A percentile compares a stretch with the other conserved stretches of the same genome.
These are phyloP conservation scores for Hypsopygia costalis DNA, from an alignment of 2,888 invertebrate genomes.

Conservation along the genomic window DNA sequence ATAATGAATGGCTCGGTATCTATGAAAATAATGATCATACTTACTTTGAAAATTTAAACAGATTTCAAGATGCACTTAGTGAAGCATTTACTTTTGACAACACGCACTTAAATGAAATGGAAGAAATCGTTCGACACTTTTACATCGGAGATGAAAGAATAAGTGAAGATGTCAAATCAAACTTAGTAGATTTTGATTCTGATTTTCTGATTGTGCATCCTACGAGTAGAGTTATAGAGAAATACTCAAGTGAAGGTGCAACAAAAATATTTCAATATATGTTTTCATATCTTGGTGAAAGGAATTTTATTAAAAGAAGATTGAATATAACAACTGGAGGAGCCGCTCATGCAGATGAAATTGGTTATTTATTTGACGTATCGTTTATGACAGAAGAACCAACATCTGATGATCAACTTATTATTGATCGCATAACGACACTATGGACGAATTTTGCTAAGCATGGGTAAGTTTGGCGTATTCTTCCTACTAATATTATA, in stretches of 20 bases:
- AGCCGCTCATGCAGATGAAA: constrained; percentile 38
- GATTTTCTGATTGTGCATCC: constrained; percentile 45
- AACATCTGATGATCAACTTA: constrained; percentile 30
- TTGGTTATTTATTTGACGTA: constrained; percentile 41
- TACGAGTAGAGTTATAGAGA: constrained; percentile 34
- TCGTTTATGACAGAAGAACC: constrained; percentile 25
- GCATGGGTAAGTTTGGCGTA: constrained; percentile 36
- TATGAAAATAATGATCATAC: constrained; percentile 21
- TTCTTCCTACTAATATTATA: too few relatives aligned
- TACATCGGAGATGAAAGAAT: constrained; percentile 43
- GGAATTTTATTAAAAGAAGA: constrained; percentile 37
- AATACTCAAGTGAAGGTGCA: constrained; percentile 30
- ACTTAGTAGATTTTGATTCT: constrained; percentile 39
- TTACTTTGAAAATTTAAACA: constrained; percentile 26
- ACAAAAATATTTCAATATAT: constrained; percentile 43
- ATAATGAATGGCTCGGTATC: constrained; percentile 29
- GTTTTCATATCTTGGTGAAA: constrained; percentile 46
- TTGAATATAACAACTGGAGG: constrained; percentile 31
- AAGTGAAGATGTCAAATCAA: constrained; percentile 19
- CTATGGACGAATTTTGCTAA: constrained; percentile 48
- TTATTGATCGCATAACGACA: constrained; percentile 39
- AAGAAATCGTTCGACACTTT: constrained; percentile 31
- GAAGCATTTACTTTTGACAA: constrained; percentile 25
- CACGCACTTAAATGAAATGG: constrained; percentile 26
- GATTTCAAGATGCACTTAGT: constrained; percentile 24